Conservation (phyloP, 1,140 invertebrate species). For the Drosophila azteca region DNA sequence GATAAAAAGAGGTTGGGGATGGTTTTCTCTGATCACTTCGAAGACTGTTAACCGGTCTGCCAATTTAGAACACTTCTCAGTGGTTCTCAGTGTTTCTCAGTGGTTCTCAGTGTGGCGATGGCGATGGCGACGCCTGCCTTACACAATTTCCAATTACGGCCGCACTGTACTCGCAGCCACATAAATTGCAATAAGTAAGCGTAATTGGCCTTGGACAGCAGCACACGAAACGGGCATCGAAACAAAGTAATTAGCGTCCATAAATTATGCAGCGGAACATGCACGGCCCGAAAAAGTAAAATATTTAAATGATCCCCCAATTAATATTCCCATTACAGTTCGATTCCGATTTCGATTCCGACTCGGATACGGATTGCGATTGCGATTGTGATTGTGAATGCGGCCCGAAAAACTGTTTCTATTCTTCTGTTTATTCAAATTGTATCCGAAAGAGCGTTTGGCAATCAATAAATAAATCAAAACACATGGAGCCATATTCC, state of each 20-base stretch:
- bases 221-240: background rate
- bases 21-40: no score
- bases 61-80: no score
- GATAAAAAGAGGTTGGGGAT: no score
- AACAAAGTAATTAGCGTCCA: conserved; percentile 48
- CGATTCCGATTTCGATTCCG: conserved; percentile 37
- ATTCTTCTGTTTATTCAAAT: conserved; percentile 14
- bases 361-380: conserved; percentile 33
- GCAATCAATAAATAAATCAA: conserved; percentile 46
- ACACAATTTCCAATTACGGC: conserved; percentile 53
- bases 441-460: conserved; percentile 12
- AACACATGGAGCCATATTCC: conserved; percentile 16
- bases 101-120: conserved; percentile 8
- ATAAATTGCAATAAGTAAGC: conserved; percentile 54
- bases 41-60: no score
- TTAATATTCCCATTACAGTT: conserved; percentile 51
- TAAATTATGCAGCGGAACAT: conserved; percentile 45
- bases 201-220: conserved; percentile 52
- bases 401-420: conserved; percentile 4
- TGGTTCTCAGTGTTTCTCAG: no score
- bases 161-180: conserved; percentile 35
- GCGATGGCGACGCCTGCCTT: conserved; percentile 44
- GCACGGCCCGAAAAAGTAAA: conserved; percentile 25
- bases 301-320: conserved; percentile 45
- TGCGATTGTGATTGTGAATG: conserved; percentile 15